Conservation (phyloP, 2,797 vertebrate genomes). For the Micromesistius poutassou region DNA sequence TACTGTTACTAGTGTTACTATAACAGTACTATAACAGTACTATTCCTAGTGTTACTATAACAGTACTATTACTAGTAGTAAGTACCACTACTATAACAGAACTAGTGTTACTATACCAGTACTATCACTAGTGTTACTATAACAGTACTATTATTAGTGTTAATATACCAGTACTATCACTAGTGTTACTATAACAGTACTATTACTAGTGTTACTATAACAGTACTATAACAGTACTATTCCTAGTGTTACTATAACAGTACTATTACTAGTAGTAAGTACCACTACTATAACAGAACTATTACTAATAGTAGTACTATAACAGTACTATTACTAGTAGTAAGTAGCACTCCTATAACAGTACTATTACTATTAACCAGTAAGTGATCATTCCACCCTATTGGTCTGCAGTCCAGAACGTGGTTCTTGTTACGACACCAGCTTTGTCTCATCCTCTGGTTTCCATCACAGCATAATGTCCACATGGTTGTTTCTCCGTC, state of each 20-base stretch:
- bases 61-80: neutral
- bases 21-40: neutral
- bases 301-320: neutral
- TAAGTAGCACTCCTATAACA: slow-evolving; percentile 30
- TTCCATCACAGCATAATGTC: slow-evolving; percentile 24
- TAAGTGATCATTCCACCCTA: too few relatives aligned
- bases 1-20: too few relatives aligned
- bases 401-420: too few relatives aligned
- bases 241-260: neutral
- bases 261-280: too few relatives aligned
- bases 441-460: too few relatives aligned
- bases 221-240: neutral
- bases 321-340: slow-evolving; percentile 75
- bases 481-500: slow-evolving; percentile 30
- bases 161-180: too few relatives aligned
- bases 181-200: too few relatives aligned
- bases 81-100: too few relatives aligned
- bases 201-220: too few relatives aligned
- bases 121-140: slow-evolving; percentile 75
- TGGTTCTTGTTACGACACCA: too few relatives aligned
- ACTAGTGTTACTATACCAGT: neutral
- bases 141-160: slow-evolving; percentile 61
- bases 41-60: neutral
- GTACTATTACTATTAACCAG: slow-evolving; percentile 51
- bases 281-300: too few relatives aligned